These are phyloP conservation scores for Drosophila buzzatii DNA, from an alignment of 2,888 invertebrate genomes.

Conservation along the genomic window DNA sequence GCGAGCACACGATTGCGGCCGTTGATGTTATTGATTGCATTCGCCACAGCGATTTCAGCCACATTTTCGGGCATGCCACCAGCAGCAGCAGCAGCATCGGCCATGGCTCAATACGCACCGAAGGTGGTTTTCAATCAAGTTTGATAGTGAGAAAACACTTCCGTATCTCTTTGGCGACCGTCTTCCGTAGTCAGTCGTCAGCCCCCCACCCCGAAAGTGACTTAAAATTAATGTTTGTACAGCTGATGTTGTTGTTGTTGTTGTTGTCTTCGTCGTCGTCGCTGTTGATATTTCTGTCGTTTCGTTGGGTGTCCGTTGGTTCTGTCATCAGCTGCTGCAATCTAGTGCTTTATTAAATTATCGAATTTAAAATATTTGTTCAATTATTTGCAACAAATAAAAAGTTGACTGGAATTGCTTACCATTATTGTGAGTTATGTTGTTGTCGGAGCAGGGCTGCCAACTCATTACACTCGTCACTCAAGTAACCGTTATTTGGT, in stretches of 20 bases:
- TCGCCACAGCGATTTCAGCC: conserved; percentile 70
- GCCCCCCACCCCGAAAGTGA: conserved; percentile 29
- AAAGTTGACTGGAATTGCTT: conserved; percentile 24
- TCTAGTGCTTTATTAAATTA: conserved; percentile 22
- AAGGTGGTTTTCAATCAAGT: conserved; percentile 43
- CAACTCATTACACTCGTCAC: conserved; percentile 22
- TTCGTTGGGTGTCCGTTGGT: conserved; percentile 11
- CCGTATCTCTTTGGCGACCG: conserved; percentile 51
- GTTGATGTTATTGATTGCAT: conserved; percentile 80
- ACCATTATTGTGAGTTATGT: conserved; percentile 59
- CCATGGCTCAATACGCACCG: conserved; percentile 49
- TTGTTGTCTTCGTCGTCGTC: background rate
- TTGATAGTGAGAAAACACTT: conserved; percentile 47
- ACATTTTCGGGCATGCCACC: conserved; percentile 56
- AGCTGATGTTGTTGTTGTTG: conserved; percentile 41
- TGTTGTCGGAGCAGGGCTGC: conserved; percentile 42
- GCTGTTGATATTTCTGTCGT: conserved; percentile 1
- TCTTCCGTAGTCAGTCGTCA: conserved; percentile 60
- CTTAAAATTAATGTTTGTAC: conserved; percentile 23
- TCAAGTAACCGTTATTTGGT: conserved; percentile 21
- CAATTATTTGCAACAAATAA: conserved; percentile 29
- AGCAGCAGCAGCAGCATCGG: conserved; percentile 32
- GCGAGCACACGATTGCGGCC: conserved; percentile 74
- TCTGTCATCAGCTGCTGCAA: conserved; percentile 10
- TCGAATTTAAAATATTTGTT: conserved; percentile 5